These are phyloP conservation scores for Operophtera brumata DNA, from an alignment of 2,888 invertebrate genomes.

Conservation along the genomic window DNA sequence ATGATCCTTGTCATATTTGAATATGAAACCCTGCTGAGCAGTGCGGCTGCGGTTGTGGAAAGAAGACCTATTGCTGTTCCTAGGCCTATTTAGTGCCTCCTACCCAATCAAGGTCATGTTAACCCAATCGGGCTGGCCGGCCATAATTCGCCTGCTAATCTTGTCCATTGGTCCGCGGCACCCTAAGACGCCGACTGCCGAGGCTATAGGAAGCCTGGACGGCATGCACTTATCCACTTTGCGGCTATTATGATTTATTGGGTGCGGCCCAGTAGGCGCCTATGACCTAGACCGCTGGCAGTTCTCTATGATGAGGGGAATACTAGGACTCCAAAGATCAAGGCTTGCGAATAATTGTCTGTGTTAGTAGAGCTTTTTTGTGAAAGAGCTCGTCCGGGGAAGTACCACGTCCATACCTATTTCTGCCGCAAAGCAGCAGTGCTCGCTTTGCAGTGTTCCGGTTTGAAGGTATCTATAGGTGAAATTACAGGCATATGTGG, in stretches of 20 bases:
- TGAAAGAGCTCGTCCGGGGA: no score
- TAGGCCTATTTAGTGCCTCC: background rate
- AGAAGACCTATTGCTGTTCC: background rate
- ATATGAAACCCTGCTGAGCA: no score
- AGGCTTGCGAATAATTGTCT: no score
- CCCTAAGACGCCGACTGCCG: conserved; percentile 55
- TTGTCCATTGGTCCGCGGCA: conserved; percentile 40
- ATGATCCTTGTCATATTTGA: no score
- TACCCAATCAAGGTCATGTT: background rate
- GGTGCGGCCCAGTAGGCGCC: conserved; percentile 60
- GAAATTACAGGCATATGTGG: no score
- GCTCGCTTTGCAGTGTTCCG: no score
- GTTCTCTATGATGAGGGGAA: background rate
- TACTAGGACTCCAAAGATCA: no score
- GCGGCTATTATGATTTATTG: conserved; percentile 76
- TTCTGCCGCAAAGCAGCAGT: no score
- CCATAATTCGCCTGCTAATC: conserved; percentile 24
- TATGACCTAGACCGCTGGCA: conserved; percentile 64
- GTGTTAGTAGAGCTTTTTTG: no score
- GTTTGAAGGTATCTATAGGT: no score
- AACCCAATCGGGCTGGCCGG: conserved; percentile 17
- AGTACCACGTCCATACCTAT: no score
- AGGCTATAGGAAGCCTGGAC: conserved; percentile 72
- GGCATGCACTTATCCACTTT: conserved; percentile 75
- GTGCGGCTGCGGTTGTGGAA: no score